Evolutionary conservation across 2,113 vertebrate genomes (phyloP).

Genomic region (mouse (Mus musculus)): GRCm39 chr17:85789001-85789500

Average conservation of each 20-base stretch:
- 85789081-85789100: neutral
- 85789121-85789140: neutral
- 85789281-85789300: neutral
- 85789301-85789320: neutral
- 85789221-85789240: constrained; percentile 31
- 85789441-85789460: neutral
- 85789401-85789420: neutral
- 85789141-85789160: neutral
- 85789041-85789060: neutral
- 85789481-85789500: neutral
- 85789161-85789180: neutral
- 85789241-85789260: neutral
- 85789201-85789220: constrained; percentile 16
- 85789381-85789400: neutral
- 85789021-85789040: neutral
- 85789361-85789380: neutral
- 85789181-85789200: neutral
- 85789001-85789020: neutral
- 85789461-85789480: neutral
- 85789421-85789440: neutral
- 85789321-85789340: neutral
- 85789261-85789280: neutral
- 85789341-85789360: neutral
- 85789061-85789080: neutral
- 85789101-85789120: neutral